Percentiles rank a stretch among this genome's conserved stretches.
Evolutionary conservation across 2,113 vertebrate genomes (phyloP).

Genomic region (Chaetorhynchus papuensis): DNA sequence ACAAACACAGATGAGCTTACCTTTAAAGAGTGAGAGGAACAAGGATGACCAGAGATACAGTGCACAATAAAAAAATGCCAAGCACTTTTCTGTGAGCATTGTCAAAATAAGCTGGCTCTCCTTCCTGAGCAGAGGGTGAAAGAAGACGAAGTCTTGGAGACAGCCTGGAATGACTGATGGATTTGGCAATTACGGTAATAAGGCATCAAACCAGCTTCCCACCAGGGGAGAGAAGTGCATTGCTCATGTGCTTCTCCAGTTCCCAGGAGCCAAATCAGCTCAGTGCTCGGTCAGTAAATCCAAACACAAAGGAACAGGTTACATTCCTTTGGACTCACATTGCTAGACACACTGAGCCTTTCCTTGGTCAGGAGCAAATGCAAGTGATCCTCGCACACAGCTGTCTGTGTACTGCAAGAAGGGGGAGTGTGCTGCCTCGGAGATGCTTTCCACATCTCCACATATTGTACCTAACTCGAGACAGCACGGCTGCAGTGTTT

Average conservation of each 20-base stretch:
- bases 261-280: neutral
- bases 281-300: neutral
- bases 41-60: slow-evolving; percentile 28
- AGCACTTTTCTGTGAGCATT: slow-evolving; percentile 11
- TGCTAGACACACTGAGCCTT: neutral
- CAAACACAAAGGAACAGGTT: neutral
- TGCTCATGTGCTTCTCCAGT: neutral
- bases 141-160: neutral
- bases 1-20: neutral
- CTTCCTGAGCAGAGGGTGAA: neutral
- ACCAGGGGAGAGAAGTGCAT: neutral
- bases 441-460: neutral
- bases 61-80: slow-evolving; percentile 21
- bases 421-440: neutral
- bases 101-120: neutral
- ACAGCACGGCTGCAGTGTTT: neutral
- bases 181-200: slow-evolving; percentile 29
- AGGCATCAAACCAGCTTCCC: slow-evolving; percentile 5
- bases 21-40: slow-evolving; percentile 34
- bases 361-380: neutral
- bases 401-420: neutral
- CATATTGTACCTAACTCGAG: neutral
- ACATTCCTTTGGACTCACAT: neutral
- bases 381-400: neutral
- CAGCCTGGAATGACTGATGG: neutral